phyloP scores from a whole-genome alignment of 2,888 invertebrate species.

The Imbricaverruca yamaguchii region DNA sequence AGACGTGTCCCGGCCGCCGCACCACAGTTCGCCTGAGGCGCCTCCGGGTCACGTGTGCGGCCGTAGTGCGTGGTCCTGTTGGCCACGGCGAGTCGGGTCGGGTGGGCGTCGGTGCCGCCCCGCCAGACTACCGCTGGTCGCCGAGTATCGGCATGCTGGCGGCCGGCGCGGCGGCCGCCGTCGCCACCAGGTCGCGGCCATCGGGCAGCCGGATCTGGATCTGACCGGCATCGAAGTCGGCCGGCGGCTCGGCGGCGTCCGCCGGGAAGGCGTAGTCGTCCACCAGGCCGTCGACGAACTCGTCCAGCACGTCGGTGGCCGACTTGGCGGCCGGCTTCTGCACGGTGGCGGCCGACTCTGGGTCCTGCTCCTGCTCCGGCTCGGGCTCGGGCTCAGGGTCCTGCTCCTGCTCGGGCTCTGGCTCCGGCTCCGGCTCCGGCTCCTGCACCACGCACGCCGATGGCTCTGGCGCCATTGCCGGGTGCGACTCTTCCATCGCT shows the following conservation, averaged over 20 bases:
- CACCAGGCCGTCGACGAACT: constrained; percentile 21
- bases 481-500: neutral
- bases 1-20: too few relatives aligned
- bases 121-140: neutral
- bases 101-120: too few relatives aligned
- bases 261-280: constrained; percentile 9
- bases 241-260: neutral
- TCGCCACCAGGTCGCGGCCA: neutral
- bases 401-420: too few relatives aligned
- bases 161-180: neutral
- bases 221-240: neutral
- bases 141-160: constrained; percentile 13
- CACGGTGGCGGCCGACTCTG: neutral
- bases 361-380: neutral
- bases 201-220: neutral
- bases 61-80: too few relatives aligned
- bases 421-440: too few relatives aligned
- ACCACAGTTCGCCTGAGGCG: too few relatives aligned
- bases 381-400: neutral
- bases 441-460: neutral
- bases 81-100: too few relatives aligned
- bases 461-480: neutral
- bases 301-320: constrained; percentile 16
- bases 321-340: neutral
- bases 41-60: too few relatives aligned